Percentiles rank a stretch among this genome's conserved stretches.
Conservation (phyloP, 2,888 invertebrate species). For the Synergus laeviventris region DNA sequence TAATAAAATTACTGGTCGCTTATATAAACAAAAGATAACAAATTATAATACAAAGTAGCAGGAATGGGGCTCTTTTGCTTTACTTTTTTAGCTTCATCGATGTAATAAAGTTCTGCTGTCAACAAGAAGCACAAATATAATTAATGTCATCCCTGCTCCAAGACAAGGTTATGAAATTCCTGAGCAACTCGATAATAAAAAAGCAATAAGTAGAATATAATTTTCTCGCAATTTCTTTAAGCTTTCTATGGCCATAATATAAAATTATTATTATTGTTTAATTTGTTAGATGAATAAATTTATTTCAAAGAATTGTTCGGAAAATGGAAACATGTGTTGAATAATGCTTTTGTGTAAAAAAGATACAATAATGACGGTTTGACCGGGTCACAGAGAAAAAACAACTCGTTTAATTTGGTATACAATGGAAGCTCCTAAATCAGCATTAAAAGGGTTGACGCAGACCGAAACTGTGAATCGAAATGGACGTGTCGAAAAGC, state of each 20-base stretch:
- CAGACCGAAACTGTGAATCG: conserved; percentile 24
- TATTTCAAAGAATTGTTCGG: neutral
- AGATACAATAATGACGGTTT: conserved; percentile 49
- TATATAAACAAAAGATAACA: neutral
- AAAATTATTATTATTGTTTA: too few species aligned
- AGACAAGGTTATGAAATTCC: conserved; percentile 59
- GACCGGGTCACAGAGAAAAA: conserved; percentile 48
- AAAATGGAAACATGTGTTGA: conserved; percentile 49
- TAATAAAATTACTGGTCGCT: neutral
- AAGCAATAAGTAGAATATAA: neutral
- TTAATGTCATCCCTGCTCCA: conserved; percentile 58
- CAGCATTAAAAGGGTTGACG: conserved; percentile 47
- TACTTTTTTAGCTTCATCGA: conserved; percentile 43
- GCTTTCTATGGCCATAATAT: neutral
- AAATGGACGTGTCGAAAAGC: conserved; percentile 49
- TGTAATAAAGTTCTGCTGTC: conserved; percentile 63
- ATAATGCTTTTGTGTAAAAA: conserved; percentile 51
- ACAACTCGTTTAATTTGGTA: conserved; percentile 55
- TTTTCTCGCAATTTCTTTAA: neutral
- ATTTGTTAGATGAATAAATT: too few species aligned
- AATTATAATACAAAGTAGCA: neutral
- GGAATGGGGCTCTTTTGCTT: neutral
- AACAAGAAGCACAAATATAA: conserved; percentile 62
- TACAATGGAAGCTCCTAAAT: conserved; percentile 48
- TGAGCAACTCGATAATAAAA: too few species aligned